Evolutionary conservation across 2,113 vertebrate genomes (phyloP).

Genomic region (Eurypyga helias): DNA sequence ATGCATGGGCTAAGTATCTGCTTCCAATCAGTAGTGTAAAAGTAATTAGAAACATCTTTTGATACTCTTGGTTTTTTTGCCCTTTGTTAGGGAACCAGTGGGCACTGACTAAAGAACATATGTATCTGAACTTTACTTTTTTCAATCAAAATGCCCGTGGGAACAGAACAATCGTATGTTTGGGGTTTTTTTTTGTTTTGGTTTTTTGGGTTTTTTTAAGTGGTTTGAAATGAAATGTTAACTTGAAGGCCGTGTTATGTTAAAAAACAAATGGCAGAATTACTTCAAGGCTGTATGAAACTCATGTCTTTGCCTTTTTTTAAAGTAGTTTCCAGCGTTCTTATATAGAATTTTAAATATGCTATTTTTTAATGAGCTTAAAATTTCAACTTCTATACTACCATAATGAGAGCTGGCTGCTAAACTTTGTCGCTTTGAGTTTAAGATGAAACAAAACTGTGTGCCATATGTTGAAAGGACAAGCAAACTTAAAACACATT

Average conservation of each 20-base stretch:
- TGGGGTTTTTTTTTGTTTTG: too few relatives aligned
- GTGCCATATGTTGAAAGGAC: conserved; percentile 42
- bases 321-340: not conserved
- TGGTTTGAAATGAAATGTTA: conserved; percentile 9
- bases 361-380: not conserved
- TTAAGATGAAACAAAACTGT: conserved; percentile 37
- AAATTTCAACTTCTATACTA: not conserved
- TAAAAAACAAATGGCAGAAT: not conserved
- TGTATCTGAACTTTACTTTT: not conserved
- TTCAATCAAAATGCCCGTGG: not conserved
- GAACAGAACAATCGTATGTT: not conserved
- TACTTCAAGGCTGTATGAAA: conserved; percentile 22
- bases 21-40: not conserved
- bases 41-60: not conserved
- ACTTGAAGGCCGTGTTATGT: not conserved
- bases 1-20: not conserved
- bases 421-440: conserved; percentile 24
- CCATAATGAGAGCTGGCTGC: conserved; percentile 5
- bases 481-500: too few relatives aligned
- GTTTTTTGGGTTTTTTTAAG: not conserved
- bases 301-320: not conserved
- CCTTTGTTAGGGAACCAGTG: not conserved
- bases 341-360: not conserved
- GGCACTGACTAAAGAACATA: not conserved
- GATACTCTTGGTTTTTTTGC: not conserved